Conservation (phyloP, 2,797 vertebrate species). For the Phrynocephalus vlangalii region DNA sequence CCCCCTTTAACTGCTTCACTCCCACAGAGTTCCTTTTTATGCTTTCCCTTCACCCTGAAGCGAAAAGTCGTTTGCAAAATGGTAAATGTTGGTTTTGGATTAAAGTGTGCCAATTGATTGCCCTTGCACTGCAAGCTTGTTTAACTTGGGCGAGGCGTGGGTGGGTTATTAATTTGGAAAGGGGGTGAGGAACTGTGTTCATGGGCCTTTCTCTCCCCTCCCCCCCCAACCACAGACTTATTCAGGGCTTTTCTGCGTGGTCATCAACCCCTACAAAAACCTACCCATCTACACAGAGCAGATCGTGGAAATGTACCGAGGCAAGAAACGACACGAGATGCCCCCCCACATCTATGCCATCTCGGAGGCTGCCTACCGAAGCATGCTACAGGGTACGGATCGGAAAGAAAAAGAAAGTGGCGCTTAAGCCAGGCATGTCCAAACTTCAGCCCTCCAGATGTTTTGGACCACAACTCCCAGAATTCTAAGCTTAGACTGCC, state of each 20-base stretch:
- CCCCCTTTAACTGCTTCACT: neutral
- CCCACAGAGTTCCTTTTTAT: neutral
- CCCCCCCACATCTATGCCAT: constrained; percentile 94
- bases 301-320: constrained; percentile 94
- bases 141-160: neutral
- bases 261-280: constrained; percentile 95
- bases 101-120: neutral
- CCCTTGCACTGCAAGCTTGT: neutral
- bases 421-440: constrained; percentile 15
- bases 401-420: neutral
- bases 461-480: too few species aligned
- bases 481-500: too few species aligned
- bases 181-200: neutral
- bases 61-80: neutral
- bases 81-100: constrained; percentile 9
- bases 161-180: neutral
- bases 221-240: constrained; percentile 82
- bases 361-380: constrained; percentile 92
- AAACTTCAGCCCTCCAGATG: too few species aligned
- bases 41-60: neutral
- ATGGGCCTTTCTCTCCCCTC: neutral
- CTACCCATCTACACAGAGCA: constrained; percentile 92
- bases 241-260: constrained; percentile 94
- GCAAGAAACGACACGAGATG: constrained; percentile 94
- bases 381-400: constrained; percentile 89